phyloP scores from a whole-genome alignment of 2,113 vertebrate genomes.

The Protomyctophum bolini region DNA sequence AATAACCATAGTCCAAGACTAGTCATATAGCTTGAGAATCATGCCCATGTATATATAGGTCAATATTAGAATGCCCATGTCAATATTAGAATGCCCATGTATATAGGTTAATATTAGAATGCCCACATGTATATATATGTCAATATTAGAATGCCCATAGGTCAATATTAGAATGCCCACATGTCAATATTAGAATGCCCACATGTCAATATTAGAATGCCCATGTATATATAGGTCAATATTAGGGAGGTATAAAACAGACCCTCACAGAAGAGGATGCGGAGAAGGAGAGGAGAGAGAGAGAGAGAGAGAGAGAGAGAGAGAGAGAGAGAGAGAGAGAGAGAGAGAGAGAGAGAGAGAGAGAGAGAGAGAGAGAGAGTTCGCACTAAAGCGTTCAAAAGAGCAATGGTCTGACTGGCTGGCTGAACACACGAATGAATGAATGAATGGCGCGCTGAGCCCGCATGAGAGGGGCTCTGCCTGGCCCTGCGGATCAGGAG shows the following conservation, averaged over 20 bases:
- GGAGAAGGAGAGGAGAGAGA: slow-evolving; percentile 58
- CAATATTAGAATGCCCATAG: neutral
- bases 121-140: no score
- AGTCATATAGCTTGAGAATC: no score
- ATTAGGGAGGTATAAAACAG: neutral
- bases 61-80: neutral
- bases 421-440: slow-evolving; percentile 44
- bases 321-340: slow-evolving; percentile 57
- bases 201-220: no score
- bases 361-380: slow-evolving; percentile 60
- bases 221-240: no score
- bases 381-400: slow-evolving; percentile 71
- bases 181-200: neutral
- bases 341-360: slow-evolving; percentile 56
- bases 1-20: no score
- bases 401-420: slow-evolving; percentile 79
- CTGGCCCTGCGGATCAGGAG: slow-evolving; percentile 69
- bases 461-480: slow-evolving; percentile 61
- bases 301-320: slow-evolving; percentile 61
- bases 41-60: no score
- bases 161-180: neutral
- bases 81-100: neutral
- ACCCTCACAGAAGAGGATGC: slow-evolving; percentile 21
- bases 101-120: neutral
- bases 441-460: slow-evolving; percentile 66